phyloP scores from a whole-genome alignment of 2,888 invertebrate species.

The Axea sp. region DNA sequence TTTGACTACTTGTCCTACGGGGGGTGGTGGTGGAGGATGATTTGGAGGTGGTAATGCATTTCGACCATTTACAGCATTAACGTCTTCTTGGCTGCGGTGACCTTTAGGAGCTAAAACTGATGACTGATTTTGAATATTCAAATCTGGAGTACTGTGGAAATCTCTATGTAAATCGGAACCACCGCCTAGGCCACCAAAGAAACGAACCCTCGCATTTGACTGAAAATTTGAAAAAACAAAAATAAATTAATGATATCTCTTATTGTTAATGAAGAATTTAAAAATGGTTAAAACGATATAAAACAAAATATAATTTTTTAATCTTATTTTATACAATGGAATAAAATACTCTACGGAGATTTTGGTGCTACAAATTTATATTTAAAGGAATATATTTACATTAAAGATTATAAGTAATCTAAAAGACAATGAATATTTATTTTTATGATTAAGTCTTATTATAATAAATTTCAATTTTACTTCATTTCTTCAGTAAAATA shows the following conservation, averaged over 20 bases:
- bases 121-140: conserved; percentile 76
- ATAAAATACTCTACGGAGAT: too few relatives aligned
- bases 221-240: conserved; percentile 69
- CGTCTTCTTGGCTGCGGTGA: conserved; percentile 87
- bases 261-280: too few relatives aligned
- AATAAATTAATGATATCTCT: background rate
- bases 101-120: conserved; percentile 78
- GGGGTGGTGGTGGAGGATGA: conserved; percentile 90
- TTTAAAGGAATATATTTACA: too few relatives aligned
- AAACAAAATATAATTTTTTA: too few relatives aligned
- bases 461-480: too few relatives aligned
- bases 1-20: conserved; percentile 86
- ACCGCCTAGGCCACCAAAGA: conserved; percentile 79
- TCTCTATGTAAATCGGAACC: conserved; percentile 85
- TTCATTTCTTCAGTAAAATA: too few relatives aligned
- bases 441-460: too few relatives aligned
- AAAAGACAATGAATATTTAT: too few relatives aligned
- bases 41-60: conserved; percentile 87
- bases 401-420: too few relatives aligned
- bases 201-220: conserved; percentile 81
- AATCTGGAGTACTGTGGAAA: conserved; percentile 94
- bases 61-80: conserved; percentile 80
- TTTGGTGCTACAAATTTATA: too few relatives aligned
- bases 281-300: too few relatives aligned
- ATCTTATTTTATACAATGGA: too few relatives aligned